Evolutionary conservation across 2,797 vertebrate species (phyloP).

Genomic region (Dendrocincla fuliginosa): DNA sequence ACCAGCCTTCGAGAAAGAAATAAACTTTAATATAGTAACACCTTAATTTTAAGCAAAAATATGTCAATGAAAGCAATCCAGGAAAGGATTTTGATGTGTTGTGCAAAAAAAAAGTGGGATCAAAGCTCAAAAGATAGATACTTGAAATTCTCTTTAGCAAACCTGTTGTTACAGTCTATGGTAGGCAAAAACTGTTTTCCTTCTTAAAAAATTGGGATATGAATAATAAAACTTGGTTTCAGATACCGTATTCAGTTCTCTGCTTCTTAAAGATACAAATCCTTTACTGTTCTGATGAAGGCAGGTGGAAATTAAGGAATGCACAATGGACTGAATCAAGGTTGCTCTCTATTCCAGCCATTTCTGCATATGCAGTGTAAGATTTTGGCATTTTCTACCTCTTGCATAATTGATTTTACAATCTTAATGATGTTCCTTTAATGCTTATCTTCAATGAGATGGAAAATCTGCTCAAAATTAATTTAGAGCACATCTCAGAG

Average conservation of each 20-base stretch:
- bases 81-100: background rate
- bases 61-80: background rate
- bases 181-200: background rate
- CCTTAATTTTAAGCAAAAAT: background rate
- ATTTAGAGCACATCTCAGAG: conserved; percentile 3
- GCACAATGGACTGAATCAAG: background rate
- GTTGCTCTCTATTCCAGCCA: background rate
- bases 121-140: background rate
- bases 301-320: background rate
- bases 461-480: conserved; percentile 40
- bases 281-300: background rate
- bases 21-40: background rate
- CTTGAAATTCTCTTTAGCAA: background rate
- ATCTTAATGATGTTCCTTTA: background rate
- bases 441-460: conserved; percentile 21
- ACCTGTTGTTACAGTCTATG: background rate
- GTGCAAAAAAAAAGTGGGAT: background rate
- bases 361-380: background rate
- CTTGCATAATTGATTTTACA: conserved; percentile 25
- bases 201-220: background rate
- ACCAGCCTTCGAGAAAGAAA: background rate
- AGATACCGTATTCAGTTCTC: background rate
- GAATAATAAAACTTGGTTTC: background rate
- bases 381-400: conserved; percentile 18
- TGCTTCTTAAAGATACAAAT: background rate